Evolutionary conservation across 2,888 invertebrate genomes (phyloP), one percentile per base, ranked within the genome.

Genomic region (Eulithis prunata): DNA sequence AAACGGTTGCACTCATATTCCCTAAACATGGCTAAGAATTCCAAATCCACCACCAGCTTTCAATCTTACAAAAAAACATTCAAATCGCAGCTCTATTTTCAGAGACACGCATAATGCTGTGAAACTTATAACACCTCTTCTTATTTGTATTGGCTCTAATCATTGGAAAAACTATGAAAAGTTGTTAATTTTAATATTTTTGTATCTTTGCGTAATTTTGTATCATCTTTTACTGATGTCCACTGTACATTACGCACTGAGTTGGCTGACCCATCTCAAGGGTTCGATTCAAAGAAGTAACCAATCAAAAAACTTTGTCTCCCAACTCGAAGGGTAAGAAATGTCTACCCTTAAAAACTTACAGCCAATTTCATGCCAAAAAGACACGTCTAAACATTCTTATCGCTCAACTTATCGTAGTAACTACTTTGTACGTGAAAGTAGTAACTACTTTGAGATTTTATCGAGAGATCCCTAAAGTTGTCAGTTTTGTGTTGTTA

Each of bases 381-480:
- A 53, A 36, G 53, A 53, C 53, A 53, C 12, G 38, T 53, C 53
- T 13, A 38, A 53, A 36, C 53, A 53, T 53, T 53, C 36, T 52
- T 32, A 52, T 32, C 32, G 28, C 5, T 12, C 32, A 52, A 52
- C 52, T 53, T 38, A 8, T 53, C 32, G 36, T 49, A 14, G 47
- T 52, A 52, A 52, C 36, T 52, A 53, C 38, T 36, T 53, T 53
- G 38, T 47, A 47, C 47, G 47, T 1, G 7, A 8, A 10, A 14
- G 21, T 21, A 21, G 21, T 49, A 49, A 49, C 49, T 49, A 49
- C 47, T 47, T 49, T 41, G 41, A 41, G 41, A 41, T 41, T 11
- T 5, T 41, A 41, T 41, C 49, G 49, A 52, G 53, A 7, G 7
- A 10, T 38, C 13, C 53, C 13, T 6, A 38, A 38, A 53, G 36